Evolutionary conservation across 2,113 vertebrate genomes (phyloP), one percentile per base, ranked within the genome.

Genomic region (Cryptotis parvus): DNA sequence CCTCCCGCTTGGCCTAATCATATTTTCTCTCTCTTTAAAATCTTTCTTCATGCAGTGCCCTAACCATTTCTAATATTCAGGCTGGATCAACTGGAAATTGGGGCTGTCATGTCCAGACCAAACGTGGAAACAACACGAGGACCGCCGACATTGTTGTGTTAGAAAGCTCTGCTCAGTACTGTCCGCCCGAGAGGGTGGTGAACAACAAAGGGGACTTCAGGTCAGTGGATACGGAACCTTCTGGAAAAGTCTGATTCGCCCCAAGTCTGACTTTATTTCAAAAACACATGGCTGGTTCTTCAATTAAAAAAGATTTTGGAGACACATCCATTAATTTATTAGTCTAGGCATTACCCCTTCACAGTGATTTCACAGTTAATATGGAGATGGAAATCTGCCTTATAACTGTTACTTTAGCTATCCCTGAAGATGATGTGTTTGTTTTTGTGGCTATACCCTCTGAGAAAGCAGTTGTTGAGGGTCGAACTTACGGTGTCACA

Each of bases 191-290:
- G 91, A 98, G 98, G 6, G 96, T 99, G 81, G 98, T 99, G 27
- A 99, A 99, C 97, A 99, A 99, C 95, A 99, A 99, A 97, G 99
- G 99, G 0, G 99, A 99, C 84, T 99, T 99, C 98, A 99, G 99
- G 99, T 99, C 83, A 95, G 98, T 98, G 91, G 91, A 80, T 2
- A 0, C 83, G 39, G 18, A 22, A 27, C 33, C 33, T 41, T 15
- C 55, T 52, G 4, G 7, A 6, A 35, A 43, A 37, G 10, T 31
- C 8, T 14, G 20, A n/a, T 61, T 87, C 63, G 20, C 37, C 52
- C 6, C n/a, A 39, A 4, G 8, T 70, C 35, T 27, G 39, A 68
- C 61, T 79, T 8, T 66, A 43, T 87, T 75, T 31, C 75, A 78
- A 66, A 92, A 76, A 29, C 29, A n/a, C 20, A 12, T 69, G 18